Percentiles rank a stretch among this genome's conserved stretches.
Conservation (phyloP, 2,113 vertebrate species). For the rat (Rattus norvegicus) region GRCr8 NC_086027.1:99646501-99647000, state of each 20-base stretch:
- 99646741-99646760: not conserved
- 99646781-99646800: too few relatives aligned
- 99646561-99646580: not conserved
- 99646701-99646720: not conserved
- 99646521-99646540: fast-evolving
- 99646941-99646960: fast-evolving
- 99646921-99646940: fast-evolving
- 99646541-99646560: not conserved
- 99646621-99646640: not conserved
- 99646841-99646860: fast-evolving
- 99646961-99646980: fast-evolving
- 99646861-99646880: fast-evolving
- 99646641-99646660: not conserved
- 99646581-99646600: fast-evolving
- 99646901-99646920: not conserved
- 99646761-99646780: too few relatives aligned
- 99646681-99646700: not conserved
- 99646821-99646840: too few relatives aligned
- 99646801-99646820: too few relatives aligned
- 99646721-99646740: too few relatives aligned
- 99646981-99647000: not conserved
- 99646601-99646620: too few relatives aligned
- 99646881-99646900: fast-evolving
- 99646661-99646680: not conserved
- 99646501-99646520: fast-evolving